A percentile compares a stretch with the other conserved stretches of the same genome.
These are phyloP conservation scores for Propithecus coquereli DNA, from an alignment of 2,113 vertebrate genomes.

Conservation along the genomic window DNA sequence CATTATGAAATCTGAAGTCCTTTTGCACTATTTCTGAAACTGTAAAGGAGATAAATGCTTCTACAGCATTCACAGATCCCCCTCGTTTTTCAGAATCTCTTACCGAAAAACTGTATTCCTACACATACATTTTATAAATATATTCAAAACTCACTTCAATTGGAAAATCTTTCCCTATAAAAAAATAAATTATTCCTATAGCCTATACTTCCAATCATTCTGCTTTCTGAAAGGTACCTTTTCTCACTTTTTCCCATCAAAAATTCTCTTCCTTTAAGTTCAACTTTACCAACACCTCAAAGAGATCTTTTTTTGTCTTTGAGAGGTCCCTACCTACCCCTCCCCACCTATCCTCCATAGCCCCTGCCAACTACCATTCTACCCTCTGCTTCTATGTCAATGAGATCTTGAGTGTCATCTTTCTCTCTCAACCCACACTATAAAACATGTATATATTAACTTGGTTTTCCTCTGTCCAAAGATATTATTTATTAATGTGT, in stretches of 20 bases:
- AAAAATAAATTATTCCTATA: slow-evolving; percentile 26
- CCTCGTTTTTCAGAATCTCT: slow-evolving; percentile 33
- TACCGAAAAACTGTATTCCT: neutral
- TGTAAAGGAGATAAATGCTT: neutral
- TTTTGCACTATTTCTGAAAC: neutral
- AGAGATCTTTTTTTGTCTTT: neutral
- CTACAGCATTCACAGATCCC: neutral
- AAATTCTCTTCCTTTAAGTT: neutral
- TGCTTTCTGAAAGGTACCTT: neutral
- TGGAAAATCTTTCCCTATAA: slow-evolving; percentile 16
- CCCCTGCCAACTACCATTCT: neutral
- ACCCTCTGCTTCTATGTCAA: neutral
- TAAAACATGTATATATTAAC: neutral
- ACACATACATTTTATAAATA: slow-evolving; percentile 2
- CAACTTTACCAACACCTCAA: neutral
- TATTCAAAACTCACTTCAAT: slow-evolving; percentile 42
- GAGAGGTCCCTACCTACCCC: fast-evolving
- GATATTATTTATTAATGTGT: neutral
- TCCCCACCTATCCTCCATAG: neutral
- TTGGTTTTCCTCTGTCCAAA: neutral
- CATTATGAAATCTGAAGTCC: neutral
- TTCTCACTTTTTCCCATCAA: neutral
- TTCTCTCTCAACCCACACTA: neutral
- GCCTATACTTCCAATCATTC: neutral
- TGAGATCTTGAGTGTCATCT: neutral